Percentiles rank a stretch among this genome's conserved stretches.
phyloP scores from a whole-genome alignment of 2,113 vertebrate species.

The Cochlearius cochlearius region DNA sequence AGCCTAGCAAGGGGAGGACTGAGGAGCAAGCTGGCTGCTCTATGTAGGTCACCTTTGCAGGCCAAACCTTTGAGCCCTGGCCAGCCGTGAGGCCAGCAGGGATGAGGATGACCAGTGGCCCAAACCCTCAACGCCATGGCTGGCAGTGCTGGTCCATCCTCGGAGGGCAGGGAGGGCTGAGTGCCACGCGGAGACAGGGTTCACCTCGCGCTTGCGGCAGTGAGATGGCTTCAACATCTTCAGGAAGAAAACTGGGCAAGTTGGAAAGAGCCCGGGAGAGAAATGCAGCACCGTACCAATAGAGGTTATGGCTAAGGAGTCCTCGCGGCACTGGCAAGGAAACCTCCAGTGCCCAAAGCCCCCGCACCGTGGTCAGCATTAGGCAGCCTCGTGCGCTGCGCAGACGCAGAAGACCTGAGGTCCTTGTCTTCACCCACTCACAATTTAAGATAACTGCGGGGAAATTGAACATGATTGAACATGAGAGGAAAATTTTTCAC shows the following conservation, averaged over 20 bases:
- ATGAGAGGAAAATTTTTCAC: no score
- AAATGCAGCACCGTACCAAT: not conserved
- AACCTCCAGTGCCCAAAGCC: not conserved
- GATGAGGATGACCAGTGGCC: rapidly evolving
- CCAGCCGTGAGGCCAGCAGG: rapidly evolving
- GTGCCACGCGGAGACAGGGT: rapidly evolving
- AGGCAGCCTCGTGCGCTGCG: rapidly evolving
- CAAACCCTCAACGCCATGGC: rapidly evolving
- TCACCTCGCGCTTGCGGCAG: rapidly evolving
- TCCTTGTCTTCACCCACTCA: not conserved
- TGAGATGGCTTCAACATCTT: not conserved
- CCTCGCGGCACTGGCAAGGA: rapidly evolving
- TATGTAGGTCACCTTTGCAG: not conserved
- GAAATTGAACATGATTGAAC: not conserved
- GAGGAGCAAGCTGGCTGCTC: not conserved
- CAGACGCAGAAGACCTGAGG: rapidly evolving
- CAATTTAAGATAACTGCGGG: not conserved
- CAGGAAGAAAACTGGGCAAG: not conserved
- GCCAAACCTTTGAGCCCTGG: not conserved
- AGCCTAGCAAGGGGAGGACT: not conserved
- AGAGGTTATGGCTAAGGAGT: not conserved
- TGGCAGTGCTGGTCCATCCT: rapidly evolving
- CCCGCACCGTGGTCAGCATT: not conserved
- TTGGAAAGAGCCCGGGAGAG: not conserved
- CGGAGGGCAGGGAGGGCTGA: not conserved